Evolutionary conservation across 1,140 invertebrate species (phyloP).

Genomic region (Centruroides vittatus): DNA sequence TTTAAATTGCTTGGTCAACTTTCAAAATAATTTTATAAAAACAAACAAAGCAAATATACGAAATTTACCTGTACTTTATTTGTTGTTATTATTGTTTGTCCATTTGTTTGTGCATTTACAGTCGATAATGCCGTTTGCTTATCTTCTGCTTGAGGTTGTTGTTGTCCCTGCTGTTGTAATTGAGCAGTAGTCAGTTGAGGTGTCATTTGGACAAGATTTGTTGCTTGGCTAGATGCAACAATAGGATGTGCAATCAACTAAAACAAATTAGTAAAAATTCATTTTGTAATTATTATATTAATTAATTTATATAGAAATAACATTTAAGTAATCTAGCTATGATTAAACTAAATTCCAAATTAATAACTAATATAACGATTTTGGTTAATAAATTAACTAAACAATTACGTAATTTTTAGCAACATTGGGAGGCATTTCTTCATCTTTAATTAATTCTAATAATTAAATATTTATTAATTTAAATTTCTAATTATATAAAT

Average conservation of each 20-base stretch:
- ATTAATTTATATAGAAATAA: background rate
- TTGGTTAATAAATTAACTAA: background rate
- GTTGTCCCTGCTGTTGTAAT: slow-evolving; percentile 23
- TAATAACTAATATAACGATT: background rate
- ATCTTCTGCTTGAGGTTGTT: slow-evolving; percentile 7
- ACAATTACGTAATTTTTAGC: background rate
- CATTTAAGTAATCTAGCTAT: background rate
- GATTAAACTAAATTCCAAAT: too few relatives aligned
- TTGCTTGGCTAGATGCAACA: slow-evolving; percentile 23
- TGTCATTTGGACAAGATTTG: slow-evolving; percentile 36
- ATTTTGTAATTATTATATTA: background rate
- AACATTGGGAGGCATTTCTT: too few relatives aligned
- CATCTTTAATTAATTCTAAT: too few relatives aligned
- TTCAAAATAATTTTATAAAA: too few relatives aligned
- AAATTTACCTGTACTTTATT: slow-evolving; percentile 1
- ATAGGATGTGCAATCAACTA: slow-evolving; percentile 16
- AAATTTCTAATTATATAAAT: too few relatives aligned
- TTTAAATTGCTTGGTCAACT: too few relatives aligned
- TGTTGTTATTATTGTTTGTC: background rate
- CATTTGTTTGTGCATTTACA: background rate
- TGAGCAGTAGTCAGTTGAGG: slow-evolving; percentile 23
- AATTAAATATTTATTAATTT: too few relatives aligned
- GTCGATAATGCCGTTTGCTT: slow-evolving; percentile 1
- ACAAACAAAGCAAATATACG: too few relatives aligned
- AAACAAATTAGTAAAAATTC: background rate